These are phyloP conservation scores for Morone chrysops DNA, from an alignment of 2,113 vertebrate species.

Conservation along the genomic window DNA sequence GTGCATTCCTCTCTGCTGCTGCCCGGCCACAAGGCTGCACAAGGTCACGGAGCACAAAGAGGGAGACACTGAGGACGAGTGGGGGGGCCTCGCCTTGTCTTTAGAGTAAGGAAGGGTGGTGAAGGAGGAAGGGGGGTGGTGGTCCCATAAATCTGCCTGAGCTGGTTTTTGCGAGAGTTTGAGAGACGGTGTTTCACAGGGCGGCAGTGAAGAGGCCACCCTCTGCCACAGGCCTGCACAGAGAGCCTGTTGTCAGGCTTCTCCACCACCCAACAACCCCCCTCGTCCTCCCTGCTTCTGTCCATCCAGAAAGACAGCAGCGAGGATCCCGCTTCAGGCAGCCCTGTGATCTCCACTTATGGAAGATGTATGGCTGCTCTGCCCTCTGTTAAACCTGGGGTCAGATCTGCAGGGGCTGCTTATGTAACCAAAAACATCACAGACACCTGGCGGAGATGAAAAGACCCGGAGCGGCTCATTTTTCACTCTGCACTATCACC, in stretches of 20 bases:
- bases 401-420: slow-evolving; percentile 54
- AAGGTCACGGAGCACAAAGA: slow-evolving; percentile 64
- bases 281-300: slow-evolving; percentile 43
- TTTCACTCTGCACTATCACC: slow-evolving; percentile 46
- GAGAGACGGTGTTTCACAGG: slow-evolving; percentile 54
- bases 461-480: slow-evolving; percentile 43
- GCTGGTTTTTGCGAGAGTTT: slow-evolving; percentile 64
- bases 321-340: not conserved
- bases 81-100: slow-evolving; percentile 16
- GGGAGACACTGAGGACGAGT: slow-evolving; percentile 57
- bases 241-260: slow-evolving; percentile 59
- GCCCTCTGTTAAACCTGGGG: slow-evolving; percentile 46
- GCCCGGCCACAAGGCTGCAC: slow-evolving; percentile 55
- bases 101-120: slow-evolving; percentile 23
- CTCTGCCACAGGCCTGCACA: slow-evolving; percentile 21
- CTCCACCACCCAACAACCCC: not conserved
- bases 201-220: slow-evolving; percentile 41
- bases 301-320: slow-evolving; percentile 43
- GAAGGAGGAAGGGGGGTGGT: slow-evolving; percentile 21
- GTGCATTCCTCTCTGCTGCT: slow-evolving; percentile 68
- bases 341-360: slow-evolving; percentile 62
- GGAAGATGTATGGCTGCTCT: slow-evolving; percentile 54
- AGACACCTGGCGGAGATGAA: slow-evolving; percentile 74
- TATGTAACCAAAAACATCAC: slow-evolving; percentile 60
- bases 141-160: slow-evolving; percentile 71